Percentiles rank a stretch among this genome's conserved stretches.
These are phyloP conservation scores for Cerastis leucographa DNA, from an alignment of 2,888 invertebrate species.

Conservation along the genomic window DNA sequence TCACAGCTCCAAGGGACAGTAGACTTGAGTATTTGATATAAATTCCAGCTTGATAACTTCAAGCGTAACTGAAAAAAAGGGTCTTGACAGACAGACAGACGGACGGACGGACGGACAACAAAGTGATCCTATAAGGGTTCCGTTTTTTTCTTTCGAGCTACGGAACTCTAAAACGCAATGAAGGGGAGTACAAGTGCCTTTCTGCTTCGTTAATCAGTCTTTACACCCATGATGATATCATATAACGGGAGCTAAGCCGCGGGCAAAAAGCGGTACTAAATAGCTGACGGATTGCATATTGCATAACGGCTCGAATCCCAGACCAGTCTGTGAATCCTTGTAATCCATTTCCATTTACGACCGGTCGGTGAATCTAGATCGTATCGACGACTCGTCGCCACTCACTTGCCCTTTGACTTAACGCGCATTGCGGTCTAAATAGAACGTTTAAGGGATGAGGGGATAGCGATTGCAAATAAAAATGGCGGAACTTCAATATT, in stretches of 20 bases:
- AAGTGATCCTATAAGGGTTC: too few species aligned
- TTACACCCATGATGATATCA: too few species aligned
- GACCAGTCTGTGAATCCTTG: constrained; percentile 67
- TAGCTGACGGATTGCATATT: constrained; percentile 49
- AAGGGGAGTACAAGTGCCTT: too few species aligned
- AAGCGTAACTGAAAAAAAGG: too few species aligned
- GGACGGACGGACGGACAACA: too few species aligned
- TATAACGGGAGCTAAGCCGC: neutral
- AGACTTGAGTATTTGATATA: too few species aligned
- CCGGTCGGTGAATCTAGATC: constrained; percentile 75
- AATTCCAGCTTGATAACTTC: too few species aligned
- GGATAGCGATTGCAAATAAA: constrained; percentile 26
- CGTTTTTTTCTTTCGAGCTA: too few species aligned
- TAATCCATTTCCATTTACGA: constrained; percentile 67
- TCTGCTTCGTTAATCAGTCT: too few species aligned
- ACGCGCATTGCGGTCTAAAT: constrained; percentile 63
- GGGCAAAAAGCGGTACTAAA: neutral
- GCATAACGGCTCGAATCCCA: constrained; percentile 46
- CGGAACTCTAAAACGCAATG: too few species aligned
- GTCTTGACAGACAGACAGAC: too few species aligned
- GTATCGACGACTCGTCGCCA: constrained; percentile 71
- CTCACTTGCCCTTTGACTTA: constrained; percentile 86
- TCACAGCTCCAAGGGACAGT: too few species aligned
- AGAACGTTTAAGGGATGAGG: constrained; percentile 33
- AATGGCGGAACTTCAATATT: neutral